Evolutionary conservation across 2,888 invertebrate genomes (phyloP), one percentile per base, ranked within the genome.

Genomic region (Digitonthophagus gazella): DNA sequence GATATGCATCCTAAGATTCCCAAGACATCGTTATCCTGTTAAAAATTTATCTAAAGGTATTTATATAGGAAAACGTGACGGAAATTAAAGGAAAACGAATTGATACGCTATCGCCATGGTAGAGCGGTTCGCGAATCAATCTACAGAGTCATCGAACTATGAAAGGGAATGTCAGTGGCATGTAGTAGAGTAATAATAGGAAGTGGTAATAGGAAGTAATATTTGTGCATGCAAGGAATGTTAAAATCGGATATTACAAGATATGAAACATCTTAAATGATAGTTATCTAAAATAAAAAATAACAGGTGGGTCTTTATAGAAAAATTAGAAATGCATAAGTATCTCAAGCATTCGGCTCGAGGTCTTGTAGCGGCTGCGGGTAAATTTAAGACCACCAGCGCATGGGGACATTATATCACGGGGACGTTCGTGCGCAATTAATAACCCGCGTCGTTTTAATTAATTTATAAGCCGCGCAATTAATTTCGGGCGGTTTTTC

Each of bases 371-470:
- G 69, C 64, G 22, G 44, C 19, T 64, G 61, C 66, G 54, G 58
- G 64, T 68, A 71, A 71, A 71, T 68, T 58, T 64, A 68, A 65
- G 71, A 71, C 71, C 71, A 71, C 71, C 71, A 65, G 65, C 67
- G 65, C 65, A 58, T 18, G 15, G 65, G 61, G 69, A 69, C 66
- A 71, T 68, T 69, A 69, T 69, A 69, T 71, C 68, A 71, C 69
- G 68, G 66, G 68, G 69, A 71, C 64, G 61, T 66, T 57, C 69
- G 64, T 66, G 68, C 68, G 58, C 64, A 69, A 71, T 71, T 71
- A 71, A 71, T 71, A 69, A 69, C 61, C 57, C 16, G 55, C 69
- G 71, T 66, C 71, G 64, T 68, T 66, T 69, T 68, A 71, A 71
- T 71, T 69, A 69, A 71, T 71, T 71, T 68, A 71, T 69, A 68